Evolutionary conservation across 2,113 vertebrate genomes (phyloP).

Genomic region (Cyprinodon brontotheroides): DNA sequence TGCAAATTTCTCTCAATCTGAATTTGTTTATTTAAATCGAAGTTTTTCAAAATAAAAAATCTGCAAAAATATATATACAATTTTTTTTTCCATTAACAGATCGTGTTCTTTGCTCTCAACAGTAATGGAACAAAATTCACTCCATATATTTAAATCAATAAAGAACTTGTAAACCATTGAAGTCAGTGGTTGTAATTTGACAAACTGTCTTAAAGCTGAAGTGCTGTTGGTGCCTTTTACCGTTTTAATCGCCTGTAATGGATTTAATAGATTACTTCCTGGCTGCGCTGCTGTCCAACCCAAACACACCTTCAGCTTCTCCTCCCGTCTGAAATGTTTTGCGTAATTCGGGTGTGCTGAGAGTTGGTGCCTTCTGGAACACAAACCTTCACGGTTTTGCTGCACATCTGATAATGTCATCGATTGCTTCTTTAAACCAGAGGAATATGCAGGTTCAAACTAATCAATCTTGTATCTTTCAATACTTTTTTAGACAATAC

Average conservation of each 20-base stretch:
- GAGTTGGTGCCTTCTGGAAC: conserved; percentile 54
- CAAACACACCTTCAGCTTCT: background rate
- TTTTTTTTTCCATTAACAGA: no score
- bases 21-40: no score
- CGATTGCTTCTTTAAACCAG: background rate
- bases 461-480: background rate
- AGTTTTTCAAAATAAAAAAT: no score
- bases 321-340: background rate
- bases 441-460: conserved; percentile 16
- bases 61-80: no score
- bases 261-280: background rate
- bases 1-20: no score
- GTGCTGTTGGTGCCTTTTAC: no score
- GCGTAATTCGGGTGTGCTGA: conserved; percentile 19
- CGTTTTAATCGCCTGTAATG: background rate
- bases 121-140: no score
- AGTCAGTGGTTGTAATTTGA: background rate
- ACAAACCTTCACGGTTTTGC: conserved; percentile 36
- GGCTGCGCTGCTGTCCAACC: background rate
- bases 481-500: conserved; percentile 1
- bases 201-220: background rate
- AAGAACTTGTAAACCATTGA: background rate
- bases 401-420: background rate
- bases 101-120: no score
- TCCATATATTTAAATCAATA: no score